These are phyloP conservation scores for Falco columbarius DNA, from an alignment of 2,797 vertebrate genomes.

Conservation along the genomic window DNA sequence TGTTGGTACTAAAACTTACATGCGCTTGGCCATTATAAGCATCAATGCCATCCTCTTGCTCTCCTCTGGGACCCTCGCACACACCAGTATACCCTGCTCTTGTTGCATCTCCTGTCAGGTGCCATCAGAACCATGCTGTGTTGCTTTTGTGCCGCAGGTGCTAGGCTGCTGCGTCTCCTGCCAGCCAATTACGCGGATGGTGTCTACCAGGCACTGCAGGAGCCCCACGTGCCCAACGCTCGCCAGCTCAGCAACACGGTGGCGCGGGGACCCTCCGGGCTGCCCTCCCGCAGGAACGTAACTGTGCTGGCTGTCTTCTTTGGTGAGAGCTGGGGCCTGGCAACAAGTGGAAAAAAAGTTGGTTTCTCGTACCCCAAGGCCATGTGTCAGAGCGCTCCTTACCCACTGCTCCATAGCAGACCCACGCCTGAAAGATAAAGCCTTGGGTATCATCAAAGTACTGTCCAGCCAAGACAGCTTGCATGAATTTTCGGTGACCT, in stretches of 20 bases:
- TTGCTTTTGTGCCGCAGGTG: slow-evolving; percentile 75
- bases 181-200: slow-evolving; percentile 89
- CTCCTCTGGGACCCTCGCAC: not conserved
- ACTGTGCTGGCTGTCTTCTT: slow-evolving; percentile 92
- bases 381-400: accelerated
- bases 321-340: slow-evolving; percentile 75
- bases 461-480: too few relatives aligned
- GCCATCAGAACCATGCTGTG: accelerated
- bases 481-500: not conserved
- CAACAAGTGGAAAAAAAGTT: accelerated
- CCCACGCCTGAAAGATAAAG: not conserved
- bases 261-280: slow-evolving; percentile 76
- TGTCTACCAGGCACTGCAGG: slow-evolving; percentile 82
- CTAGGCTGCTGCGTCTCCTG: slow-evolving; percentile 82
- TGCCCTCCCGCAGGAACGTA: slow-evolving; percentile 81
- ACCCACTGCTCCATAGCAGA: not conserved
- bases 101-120: accelerated
- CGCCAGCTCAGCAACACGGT: slow-evolving; percentile 80
- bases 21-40: not conserved
- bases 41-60: not conserved
- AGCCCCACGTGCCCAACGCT: slow-evolving; percentile 86
- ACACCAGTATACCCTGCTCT: accelerated
- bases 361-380: accelerated
- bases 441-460: not conserved
- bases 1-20: accelerated